Percentiles rank a stretch among this genome's conserved stretches.
phyloP scores from a whole-genome alignment of 2,888 invertebrate genomes.

The Periphyllus acericola region DNA sequence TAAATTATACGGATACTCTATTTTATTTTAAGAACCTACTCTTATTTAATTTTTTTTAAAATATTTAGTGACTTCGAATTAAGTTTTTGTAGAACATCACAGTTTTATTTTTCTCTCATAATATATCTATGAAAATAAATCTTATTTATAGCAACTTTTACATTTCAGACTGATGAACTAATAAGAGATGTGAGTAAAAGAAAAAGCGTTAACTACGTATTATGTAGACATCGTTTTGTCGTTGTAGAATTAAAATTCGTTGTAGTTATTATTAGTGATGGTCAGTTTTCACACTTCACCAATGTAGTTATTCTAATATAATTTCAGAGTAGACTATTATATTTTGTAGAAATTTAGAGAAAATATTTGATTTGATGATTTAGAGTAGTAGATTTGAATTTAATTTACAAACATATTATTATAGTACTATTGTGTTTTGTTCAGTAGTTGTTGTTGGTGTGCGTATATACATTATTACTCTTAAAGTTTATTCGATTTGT shows the following conservation, averaged over 20 bases:
- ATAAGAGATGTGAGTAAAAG: slow-evolving; percentile 64
- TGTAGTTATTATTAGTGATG: slow-evolving; percentile 6
- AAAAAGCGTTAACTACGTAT: slow-evolving; percentile 1
- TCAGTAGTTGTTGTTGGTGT: slow-evolving; percentile 42
- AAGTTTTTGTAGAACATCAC: not conserved
- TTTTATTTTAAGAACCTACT: no score
- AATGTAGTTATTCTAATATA: slow-evolving; percentile 47
- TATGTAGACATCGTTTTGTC: slow-evolving; percentile 39
- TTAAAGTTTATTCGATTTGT: not conserved
- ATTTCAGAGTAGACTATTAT: not conserved
- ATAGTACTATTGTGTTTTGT: slow-evolving; percentile 38
- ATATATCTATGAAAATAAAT: slow-evolving; percentile 13
- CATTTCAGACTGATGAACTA: slow-evolving; percentile 64
- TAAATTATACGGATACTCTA: no score
- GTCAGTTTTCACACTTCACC: slow-evolving; percentile 23
- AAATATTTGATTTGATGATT: slow-evolving; percentile 16
- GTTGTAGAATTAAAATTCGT: slow-evolving; percentile 25
- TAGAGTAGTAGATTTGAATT: slow-evolving; percentile 51
- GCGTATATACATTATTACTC: slow-evolving; percentile 2
- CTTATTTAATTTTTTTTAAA: no score
- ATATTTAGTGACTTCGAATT: no score
- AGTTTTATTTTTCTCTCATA: not conserved
- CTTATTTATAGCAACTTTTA: slow-evolving; percentile 50
- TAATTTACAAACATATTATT: not conserved
- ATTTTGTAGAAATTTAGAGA: not conserved